Conservation (phyloP, 2,113 vertebrate species). For the Elaphurus davidianus region DNA sequence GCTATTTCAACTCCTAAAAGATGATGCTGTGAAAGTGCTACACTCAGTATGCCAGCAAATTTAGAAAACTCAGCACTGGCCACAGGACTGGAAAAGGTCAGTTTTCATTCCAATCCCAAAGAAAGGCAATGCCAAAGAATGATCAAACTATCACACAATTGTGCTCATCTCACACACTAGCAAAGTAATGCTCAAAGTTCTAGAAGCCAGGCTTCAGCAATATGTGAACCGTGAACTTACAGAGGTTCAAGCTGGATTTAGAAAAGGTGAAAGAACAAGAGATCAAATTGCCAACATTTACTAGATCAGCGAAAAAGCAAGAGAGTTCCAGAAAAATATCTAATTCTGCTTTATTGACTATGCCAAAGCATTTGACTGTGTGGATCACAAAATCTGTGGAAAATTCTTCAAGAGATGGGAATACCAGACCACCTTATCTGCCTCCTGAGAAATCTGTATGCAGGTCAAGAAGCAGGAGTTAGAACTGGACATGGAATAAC, state of each 20-base stretch:
- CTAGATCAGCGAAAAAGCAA: rapidly evolving
- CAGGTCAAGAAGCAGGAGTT: not conserved
- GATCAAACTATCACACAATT: not conserved
- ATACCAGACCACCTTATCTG: not conserved
- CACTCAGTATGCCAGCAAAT: no score
- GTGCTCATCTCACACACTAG: not conserved
- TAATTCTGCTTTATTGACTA: not conserved
- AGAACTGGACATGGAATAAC: not conserved
- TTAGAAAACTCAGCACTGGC: no score
- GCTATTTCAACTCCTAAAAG: no score
- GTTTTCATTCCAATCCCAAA: not conserved
- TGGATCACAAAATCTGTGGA: not conserved
- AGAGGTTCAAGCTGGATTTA: not conserved
- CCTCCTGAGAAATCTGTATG: not conserved
- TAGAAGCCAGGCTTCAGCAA: not conserved
- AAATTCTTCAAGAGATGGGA: not conserved
- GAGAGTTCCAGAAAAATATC: not conserved
- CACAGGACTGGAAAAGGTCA: not conserved
- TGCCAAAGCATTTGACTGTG: not conserved
- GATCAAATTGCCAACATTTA: not conserved
- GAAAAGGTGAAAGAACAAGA: not conserved
- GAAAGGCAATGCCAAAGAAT: not conserved
- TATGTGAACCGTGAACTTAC: not conserved
- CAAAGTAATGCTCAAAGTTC: not conserved
- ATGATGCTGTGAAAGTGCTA: no score